Evolutionary conservation across 1,140 invertebrate species (phyloP), one percentile per base, ranked within the genome.

Genomic region (Bathynomus jamesi): DNA sequence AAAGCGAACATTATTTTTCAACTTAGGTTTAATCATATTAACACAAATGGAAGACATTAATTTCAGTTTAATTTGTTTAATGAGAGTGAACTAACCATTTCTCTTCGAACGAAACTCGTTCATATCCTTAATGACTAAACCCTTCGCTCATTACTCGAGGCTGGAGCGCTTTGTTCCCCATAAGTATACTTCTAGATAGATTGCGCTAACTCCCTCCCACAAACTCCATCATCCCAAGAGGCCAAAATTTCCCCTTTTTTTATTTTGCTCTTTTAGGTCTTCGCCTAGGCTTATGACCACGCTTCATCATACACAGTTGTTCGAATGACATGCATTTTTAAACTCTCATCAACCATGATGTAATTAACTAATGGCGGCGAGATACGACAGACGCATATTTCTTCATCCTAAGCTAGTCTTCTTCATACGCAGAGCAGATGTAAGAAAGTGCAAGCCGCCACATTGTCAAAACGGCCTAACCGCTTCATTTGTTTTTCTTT

Each of bases 311-410:
- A 8, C 32, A 7, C 32, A 8, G 7, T 40, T 40, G 7, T 40
- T 40, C 32, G 5, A 53, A 5, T 53, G 40, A 53, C 40, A 53
- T 53, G 40, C 40, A 53, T 53, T 53, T 53, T 53, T 53, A 53
- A 53, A 53, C 40, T 21, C 40, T 53, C 40, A 53, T 53, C 40
- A 53, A 53, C 40, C 21, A 5, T 17, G 40, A 53, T 53, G 40
- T 53, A 53, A 53, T 53, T 53, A 53, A 53, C 40, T 53, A 53
- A 53, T 53, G 40, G 40, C n/a, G n/a, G n/a, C n/a, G n/a, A n/a
- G n/a, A n/a, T n/a, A n/a, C n/a, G n/a, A n/a, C n/a, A n/a, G n/a
- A n/a, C n/a, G n/a, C n/a, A n/a, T n/a, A n/a, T n/a, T n/a, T n/a
- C n/a, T n/a, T n/a, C n/a, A n/a, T n/a, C n/a, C n/a, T n/a, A n/a